A percentile compares a stretch with the other conserved stretches of the same genome.
Conservation (phyloP, 2,113 vertebrate species). For the Suricata suricatta region DNA sequence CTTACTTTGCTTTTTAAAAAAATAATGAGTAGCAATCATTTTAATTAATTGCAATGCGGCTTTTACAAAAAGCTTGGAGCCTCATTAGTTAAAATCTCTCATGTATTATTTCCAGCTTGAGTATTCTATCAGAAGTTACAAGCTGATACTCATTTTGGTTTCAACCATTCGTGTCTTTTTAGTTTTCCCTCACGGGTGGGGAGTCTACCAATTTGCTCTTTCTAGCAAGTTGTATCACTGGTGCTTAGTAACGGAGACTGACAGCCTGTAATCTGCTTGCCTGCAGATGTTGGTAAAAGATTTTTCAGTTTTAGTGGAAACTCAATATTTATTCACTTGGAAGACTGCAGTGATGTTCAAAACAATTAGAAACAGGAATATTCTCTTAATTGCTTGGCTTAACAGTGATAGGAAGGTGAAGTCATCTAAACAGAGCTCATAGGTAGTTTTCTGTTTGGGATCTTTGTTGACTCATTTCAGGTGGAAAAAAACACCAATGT, state of each 20-base stretch:
- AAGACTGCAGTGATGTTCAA: background rate
- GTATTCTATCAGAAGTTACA: background rate
- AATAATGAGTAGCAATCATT: conserved; percentile 42
- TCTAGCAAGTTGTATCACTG: background rate
- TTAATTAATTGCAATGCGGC: conserved; percentile 58
- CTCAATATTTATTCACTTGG: background rate
- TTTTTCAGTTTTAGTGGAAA: background rate
- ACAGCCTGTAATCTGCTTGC: background rate
- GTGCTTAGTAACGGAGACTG: background rate
- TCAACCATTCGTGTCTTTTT: conserved; percentile 14
- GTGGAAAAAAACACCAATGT: background rate
- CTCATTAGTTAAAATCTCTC: conserved; percentile 60
- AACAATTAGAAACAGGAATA: conserved; percentile 21
- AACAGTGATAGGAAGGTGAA: background rate
- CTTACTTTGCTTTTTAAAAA: background rate
- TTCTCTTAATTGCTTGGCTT: background rate
- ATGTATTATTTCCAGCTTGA: conserved; percentile 30
- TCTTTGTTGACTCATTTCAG: background rate
- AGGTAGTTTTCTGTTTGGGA: background rate
- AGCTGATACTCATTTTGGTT: conserved; percentile 31
- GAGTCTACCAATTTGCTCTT: background rate
- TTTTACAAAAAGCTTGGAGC: conserved; percentile 61
- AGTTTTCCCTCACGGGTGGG: background rate
- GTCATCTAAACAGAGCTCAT: background rate
- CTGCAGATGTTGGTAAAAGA: background rate